phyloP scores from a whole-genome alignment of 2,797 vertebrate genomes.

The Pseudocheirus occidentalis region DNA sequence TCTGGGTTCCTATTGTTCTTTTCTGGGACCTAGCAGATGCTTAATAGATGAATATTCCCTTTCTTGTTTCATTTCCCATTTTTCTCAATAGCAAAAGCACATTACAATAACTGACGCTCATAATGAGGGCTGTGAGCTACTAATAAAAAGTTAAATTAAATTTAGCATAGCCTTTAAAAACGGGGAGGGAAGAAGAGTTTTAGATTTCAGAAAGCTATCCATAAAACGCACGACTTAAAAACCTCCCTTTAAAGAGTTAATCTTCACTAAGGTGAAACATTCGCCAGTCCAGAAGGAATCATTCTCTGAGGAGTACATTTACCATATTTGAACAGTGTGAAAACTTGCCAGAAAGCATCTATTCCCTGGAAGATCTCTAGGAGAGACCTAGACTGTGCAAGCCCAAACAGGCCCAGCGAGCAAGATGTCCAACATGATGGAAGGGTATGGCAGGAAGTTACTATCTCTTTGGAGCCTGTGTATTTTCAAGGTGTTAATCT shows the following conservation, averaged over 20 bases:
- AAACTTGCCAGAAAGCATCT: neutral
- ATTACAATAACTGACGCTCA: neutral
- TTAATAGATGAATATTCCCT: neutral
- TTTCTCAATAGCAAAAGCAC: neutral
- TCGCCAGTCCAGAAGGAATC: neutral
- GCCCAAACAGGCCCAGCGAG: neutral
- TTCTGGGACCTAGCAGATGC: neutral
- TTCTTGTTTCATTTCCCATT: neutral
- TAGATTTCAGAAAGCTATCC: neutral
- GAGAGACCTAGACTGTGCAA: neutral
- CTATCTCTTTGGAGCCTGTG: neutral
- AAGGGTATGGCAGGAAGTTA: conserved; percentile 9
- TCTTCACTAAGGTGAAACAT: neutral
- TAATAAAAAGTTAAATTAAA: neutral
- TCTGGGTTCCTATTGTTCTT: neutral
- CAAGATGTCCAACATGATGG: neutral
- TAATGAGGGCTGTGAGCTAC: neutral
- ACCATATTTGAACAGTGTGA: neutral
- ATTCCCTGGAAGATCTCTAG: neutral
- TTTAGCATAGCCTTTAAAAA: neutral
- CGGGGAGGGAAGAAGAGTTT: neutral
- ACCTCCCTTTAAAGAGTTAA: neutral
- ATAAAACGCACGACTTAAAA: neutral
- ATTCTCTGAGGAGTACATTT: neutral
- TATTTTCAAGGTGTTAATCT: neutral